A percentile compares a stretch with the other conserved stretches of the same genome.
phyloP scores from a whole-genome alignment of 2,888 invertebrate species.

The Diloba caeruleocephala region DNA sequence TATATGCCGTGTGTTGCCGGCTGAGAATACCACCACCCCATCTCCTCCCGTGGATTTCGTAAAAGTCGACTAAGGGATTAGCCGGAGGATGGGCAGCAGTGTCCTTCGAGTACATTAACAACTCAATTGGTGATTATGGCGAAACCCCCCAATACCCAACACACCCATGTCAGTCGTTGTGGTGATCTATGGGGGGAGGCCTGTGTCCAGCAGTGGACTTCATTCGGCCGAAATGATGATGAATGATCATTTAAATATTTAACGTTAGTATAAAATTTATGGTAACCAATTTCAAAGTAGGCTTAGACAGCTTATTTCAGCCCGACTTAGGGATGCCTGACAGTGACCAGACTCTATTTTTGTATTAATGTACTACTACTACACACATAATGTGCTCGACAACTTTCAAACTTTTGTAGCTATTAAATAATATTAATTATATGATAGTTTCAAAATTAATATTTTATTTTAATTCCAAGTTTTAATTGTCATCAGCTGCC shows the following conservation, averaged over 20 bases:
- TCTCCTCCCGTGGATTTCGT: too few relatives aligned
- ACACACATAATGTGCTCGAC: conserved; percentile 3
- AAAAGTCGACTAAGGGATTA: too few relatives aligned
- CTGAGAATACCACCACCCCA: too few relatives aligned
- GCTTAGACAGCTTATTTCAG: background rate
- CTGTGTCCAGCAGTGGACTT: too few relatives aligned
- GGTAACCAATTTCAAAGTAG: background rate
- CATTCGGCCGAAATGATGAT: background rate
- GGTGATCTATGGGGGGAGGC: too few relatives aligned
- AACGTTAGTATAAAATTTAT: background rate
- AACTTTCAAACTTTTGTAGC: conserved; percentile 1
- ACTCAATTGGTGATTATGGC: too few relatives aligned
- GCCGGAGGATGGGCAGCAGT: too few relatives aligned
- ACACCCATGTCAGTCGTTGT: too few relatives aligned
- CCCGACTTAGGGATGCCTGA: background rate
- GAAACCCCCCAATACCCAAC: too few relatives aligned
- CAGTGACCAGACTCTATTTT: background rate
- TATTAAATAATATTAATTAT: conserved; percentile 7
- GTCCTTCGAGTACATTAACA: too few relatives aligned
- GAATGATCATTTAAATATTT: background rate
- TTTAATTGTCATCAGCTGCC: conserved; percentile 2
- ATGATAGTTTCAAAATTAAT: background rate
- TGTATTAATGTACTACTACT: too few relatives aligned
- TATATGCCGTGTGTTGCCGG: too few relatives aligned
- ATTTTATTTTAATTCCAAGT: conserved; percentile 5